phyloP scores from a whole-genome alignment of 1,140 invertebrate species.

The Drosophila orosa region DNA sequence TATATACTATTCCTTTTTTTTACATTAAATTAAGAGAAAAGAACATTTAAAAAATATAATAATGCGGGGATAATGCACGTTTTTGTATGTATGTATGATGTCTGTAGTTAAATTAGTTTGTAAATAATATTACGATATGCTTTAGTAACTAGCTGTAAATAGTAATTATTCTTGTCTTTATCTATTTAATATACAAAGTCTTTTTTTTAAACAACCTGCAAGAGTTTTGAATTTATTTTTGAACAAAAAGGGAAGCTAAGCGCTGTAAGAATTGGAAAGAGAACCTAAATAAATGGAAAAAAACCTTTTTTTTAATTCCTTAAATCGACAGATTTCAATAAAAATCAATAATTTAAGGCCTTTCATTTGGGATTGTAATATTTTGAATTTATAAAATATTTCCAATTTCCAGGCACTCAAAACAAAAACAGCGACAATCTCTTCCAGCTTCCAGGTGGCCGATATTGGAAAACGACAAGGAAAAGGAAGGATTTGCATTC shows the following conservation, averaged over 20 bases:
- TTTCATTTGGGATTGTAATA: no score
- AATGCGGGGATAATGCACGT: conserved; percentile 11
- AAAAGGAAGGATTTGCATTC: no score
- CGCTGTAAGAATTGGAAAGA: no score
- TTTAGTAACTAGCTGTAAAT: conserved; percentile 46
- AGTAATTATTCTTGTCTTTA: conserved; percentile 32
- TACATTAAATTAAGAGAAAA: background rate
- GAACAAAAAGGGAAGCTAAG: background rate
- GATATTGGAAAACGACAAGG: no score
- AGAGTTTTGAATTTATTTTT: conserved; percentile 15
- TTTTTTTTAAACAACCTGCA: conserved; percentile 33
- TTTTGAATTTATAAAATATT: no score
- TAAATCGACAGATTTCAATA: no score
- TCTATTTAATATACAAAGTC: conserved; percentile 41
- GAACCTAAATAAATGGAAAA: no score
- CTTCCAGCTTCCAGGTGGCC: no score
- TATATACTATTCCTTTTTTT: conserved; percentile 3
- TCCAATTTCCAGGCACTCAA: no score
- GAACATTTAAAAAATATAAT: background rate
- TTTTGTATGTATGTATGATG: conserved; percentile 38
- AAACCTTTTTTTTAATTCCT: no score
- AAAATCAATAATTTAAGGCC: no score
- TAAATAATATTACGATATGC: conserved; percentile 38
- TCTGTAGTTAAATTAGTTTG: conserved; percentile 49
- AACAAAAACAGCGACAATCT: no score